Base-by-base conservation (phyloP, 2,888 invertebrate species). In the Altica lythri region DNA sequence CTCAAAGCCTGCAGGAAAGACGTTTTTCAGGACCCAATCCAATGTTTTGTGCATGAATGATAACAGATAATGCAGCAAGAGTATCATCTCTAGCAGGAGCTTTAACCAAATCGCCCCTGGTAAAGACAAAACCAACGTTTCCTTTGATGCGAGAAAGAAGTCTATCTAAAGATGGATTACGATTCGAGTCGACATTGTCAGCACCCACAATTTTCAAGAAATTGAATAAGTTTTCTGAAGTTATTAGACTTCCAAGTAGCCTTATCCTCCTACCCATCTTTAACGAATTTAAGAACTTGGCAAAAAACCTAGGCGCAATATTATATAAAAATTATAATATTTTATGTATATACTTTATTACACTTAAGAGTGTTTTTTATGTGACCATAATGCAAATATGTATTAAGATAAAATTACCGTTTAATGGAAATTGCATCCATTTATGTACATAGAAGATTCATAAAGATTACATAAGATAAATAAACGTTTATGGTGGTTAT, bases 1-100 rank as follows among this genome's bases (percentile, higher is more conserved):
- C 95, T 94, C 71, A 99, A 84, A 78, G 99, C 99, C 83, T 99
- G 99, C 89, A 99, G 99, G 92, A 99, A 99, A 75, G 96, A 96
- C 57, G 99, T 81, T 99, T 99, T 79, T 99, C 99, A 53, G 99
- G 99, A 68, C 97, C 96, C 67, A 99, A 84, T 64, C 96, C 96
- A 53, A 99, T 99, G 81, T 97, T 96, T 78, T 99, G 99, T 32
- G 98, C 95, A n/a, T 97, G 97, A 72, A 99, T 92, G 72, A 92
- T 84, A 67, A 99, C 99, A 64, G 92, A 90, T 74, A 93, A 82
- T 0, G 98, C 99, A 43, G 99, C 99, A 70, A 98, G 87, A 53
- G 98, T 97, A 66, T 99, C 99, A 55, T 93, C 90, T 80, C 95
- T 92, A 63, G 99, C 99, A 25, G 98, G 98, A 54, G 99, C 99